Conservation (phyloP, 2,888 invertebrate species). For the Parasteatoda lunata region DNA sequence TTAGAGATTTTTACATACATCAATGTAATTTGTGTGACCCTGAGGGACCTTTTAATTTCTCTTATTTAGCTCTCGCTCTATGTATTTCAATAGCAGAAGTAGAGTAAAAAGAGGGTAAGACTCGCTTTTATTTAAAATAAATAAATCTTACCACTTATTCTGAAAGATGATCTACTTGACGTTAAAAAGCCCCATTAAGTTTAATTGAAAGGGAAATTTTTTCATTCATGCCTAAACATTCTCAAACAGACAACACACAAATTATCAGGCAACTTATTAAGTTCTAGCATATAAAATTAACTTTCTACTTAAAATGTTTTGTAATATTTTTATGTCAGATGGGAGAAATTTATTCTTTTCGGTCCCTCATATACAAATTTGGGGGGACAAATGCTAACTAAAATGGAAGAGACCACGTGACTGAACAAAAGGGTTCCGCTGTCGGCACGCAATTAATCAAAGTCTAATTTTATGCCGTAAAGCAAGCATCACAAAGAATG, state of each 20-base stretch:
- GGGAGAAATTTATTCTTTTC: not conserved
- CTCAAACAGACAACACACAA: not conserved
- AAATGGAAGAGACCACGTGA: not conserved
- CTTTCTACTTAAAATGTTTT: not conserved
- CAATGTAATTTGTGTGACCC: too few species aligned
- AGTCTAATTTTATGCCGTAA: conserved; percentile 53
- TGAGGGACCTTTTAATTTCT: too few species aligned
- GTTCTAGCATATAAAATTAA: not conserved
- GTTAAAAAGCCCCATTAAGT: not conserved
- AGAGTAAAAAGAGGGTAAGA: too few species aligned
- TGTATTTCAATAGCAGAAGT: too few species aligned
- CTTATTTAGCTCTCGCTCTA: too few species aligned
- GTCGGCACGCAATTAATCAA: conserved; percentile 50
- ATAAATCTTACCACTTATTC: too few species aligned
- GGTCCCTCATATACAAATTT: not conserved
- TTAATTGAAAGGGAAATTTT: not conserved
- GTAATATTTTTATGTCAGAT: not conserved
- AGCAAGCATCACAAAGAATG: conserved; percentile 26
- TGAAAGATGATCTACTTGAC: not conserved
- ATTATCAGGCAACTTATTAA: not conserved
- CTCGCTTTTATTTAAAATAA: too few species aligned
- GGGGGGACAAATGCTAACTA: conserved; percentile 19
- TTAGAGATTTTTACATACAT: too few species aligned
- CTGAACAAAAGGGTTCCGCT: conserved; percentile 8
- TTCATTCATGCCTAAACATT: not conserved